Percentiles rank a stretch among this genome's conserved stretches.
Conservation (phyloP, 2,113 vertebrate species). For the Corvus cornix region DNA sequence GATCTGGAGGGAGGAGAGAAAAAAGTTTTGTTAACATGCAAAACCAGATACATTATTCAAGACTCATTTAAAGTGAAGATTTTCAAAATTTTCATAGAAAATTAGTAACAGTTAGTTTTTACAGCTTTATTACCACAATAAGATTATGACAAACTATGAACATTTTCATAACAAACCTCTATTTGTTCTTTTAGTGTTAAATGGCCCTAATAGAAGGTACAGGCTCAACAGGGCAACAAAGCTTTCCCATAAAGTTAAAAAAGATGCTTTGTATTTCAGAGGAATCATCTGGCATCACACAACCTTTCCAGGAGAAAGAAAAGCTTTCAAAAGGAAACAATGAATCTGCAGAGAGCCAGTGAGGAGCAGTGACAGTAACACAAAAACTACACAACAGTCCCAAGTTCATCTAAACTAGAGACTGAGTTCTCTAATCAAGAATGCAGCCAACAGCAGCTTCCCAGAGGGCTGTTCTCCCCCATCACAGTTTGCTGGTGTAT, state of each 20-base stretch:
- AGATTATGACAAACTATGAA: neutral
- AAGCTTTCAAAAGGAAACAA: neutral
- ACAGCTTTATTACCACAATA: neutral
- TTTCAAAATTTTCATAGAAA: neutral
- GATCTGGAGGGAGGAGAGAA: slow-evolving; percentile 75
- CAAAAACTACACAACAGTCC: neutral
- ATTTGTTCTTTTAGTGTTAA: neutral
- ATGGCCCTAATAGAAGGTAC: neutral
- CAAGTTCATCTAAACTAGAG: neutral
- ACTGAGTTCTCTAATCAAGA: neutral
- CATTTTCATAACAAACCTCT: neutral
- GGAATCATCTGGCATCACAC: neutral
- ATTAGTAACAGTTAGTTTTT: neutral
- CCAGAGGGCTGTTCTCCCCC: neutral
- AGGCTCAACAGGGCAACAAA: neutral
- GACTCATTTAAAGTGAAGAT: neutral
- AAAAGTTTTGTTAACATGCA: neutral
- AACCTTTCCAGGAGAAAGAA: neutral
- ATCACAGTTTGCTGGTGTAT: neutral
- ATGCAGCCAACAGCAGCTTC: neutral
- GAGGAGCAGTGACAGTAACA: neutral
- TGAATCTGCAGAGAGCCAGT: neutral
- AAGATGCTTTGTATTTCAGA: neutral
- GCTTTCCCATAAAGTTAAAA: neutral
- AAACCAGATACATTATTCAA: neutral